Percentiles rank a stretch among this genome's conserved stretches.
Conservation (phyloP, 53 echinoderm and acorn worm genomes). For the Luidia sarsii region DNA sequence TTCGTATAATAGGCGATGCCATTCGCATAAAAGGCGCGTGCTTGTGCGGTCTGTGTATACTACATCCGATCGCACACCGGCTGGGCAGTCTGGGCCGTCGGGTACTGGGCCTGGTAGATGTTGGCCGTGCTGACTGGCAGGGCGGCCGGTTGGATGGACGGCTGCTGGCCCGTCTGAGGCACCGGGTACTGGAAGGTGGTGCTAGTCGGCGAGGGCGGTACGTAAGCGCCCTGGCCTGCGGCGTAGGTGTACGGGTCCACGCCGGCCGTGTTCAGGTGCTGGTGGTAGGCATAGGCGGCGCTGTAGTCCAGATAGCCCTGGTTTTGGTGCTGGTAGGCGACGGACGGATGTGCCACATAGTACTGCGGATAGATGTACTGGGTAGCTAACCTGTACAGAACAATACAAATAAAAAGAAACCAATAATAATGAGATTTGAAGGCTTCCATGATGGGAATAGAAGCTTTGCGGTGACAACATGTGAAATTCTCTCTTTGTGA, state of each 20-base stretch:
- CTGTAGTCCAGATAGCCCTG: conserved; percentile 37
- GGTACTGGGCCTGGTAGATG: conserved; percentile 52
- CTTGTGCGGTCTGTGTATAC: too few relatives aligned
- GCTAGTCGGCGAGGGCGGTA: conserved; percentile 32
- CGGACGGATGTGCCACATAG: conserved; percentile 20
- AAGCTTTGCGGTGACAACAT: too few relatives aligned
- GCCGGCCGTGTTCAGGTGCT: conserved; percentile 41
- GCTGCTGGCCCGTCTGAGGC: conserved; percentile 43
- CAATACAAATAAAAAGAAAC: neutral
- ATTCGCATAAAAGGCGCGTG: too few relatives aligned
- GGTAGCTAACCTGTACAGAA: conserved; percentile 15
- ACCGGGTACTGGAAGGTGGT: conserved; percentile 53
- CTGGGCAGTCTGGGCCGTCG: conserved; percentile 43
- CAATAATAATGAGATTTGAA: too few relatives aligned
- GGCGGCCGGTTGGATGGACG: conserved; percentile 33
- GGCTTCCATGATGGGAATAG: too few relatives aligned
- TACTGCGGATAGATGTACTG: conserved; percentile 53
- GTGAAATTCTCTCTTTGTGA: too few relatives aligned
- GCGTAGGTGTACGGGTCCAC: conserved; percentile 46
- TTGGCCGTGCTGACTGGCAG: conserved; percentile 42
- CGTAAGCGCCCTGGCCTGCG: conserved; percentile 26
- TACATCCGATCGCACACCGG: conserved; percentile 50
- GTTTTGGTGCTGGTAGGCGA: conserved; percentile 35
- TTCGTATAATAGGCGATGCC: too few relatives aligned
- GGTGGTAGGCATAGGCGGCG: conserved; percentile 49